A percentile compares a stretch with the other conserved stretches of the same genome.
Conservation (phyloP, 2,888 invertebrate species). For the Agriopis aurantiaria region DNA sequence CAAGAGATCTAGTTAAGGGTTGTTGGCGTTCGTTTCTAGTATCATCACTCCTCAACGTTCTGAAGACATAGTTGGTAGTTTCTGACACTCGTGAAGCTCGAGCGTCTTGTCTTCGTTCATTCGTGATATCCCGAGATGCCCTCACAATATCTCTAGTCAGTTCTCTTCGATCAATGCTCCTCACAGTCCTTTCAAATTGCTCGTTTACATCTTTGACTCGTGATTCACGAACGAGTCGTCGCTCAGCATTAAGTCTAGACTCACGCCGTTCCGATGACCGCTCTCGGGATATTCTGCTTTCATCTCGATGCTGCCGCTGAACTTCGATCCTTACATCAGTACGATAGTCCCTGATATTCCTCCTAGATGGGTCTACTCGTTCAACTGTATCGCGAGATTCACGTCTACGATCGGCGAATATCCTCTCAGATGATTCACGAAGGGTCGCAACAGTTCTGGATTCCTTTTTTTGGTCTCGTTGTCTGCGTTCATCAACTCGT, state of each 20-base stretch:
- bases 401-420: constrained; percentile 3
- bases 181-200: constrained; percentile 8
- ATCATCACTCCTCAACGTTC: constrained; percentile 5
- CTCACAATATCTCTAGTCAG: neutral
- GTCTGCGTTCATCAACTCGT: constrained; percentile 22
- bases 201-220: neutral
- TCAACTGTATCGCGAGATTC: constrained; percentile 12
- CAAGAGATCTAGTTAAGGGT: constrained; percentile 21
- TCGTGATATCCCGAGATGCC: constrained; percentile 4
- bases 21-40: constrained; percentile 11
- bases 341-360: constrained; percentile 19
- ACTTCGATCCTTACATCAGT: constrained; percentile 21
- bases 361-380: constrained; percentile 7
- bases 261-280: constrained; percentile 21
- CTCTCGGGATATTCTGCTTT: constrained; percentile 24
- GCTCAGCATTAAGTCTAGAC: constrained; percentile 14
- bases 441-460: constrained; percentile 8
- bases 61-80: neutral
- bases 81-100: constrained; percentile 1
- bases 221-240: constrained; percentile 20
- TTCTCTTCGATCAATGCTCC: constrained; percentile 17
- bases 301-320: constrained; percentile 21
- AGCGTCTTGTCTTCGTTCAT: constrained; percentile 8
- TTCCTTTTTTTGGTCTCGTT: constrained; percentile 20
- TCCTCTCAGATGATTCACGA: constrained; percentile 20